Evolutionary conservation across 2,797 vertebrate species (phyloP).

Genomic region (Mallotus villosus): DNA sequence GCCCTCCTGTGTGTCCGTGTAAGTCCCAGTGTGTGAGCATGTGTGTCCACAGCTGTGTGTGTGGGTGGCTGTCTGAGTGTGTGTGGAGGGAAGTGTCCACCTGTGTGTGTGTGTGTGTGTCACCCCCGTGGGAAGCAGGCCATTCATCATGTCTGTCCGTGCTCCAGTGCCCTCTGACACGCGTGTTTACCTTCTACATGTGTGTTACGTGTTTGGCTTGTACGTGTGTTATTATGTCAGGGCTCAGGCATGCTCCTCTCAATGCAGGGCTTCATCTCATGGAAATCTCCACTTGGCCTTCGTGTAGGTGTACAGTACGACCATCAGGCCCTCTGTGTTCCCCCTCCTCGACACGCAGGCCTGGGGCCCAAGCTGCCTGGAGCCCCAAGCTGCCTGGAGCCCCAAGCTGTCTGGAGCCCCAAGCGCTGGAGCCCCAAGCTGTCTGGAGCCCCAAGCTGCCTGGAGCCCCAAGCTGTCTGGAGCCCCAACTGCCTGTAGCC

Average conservation of each 20-base stretch:
- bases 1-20: slow-evolving; percentile 1
- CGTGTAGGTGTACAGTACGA: slow-evolving; percentile 22
- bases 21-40: not conserved
- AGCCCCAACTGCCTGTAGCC: no score
- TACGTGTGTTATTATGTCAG: slow-evolving; percentile 71
- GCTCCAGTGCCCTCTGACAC: slow-evolving; percentile 72
- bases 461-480: no score
- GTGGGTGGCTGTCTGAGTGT: not conserved
- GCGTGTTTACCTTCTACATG: slow-evolving; percentile 71
- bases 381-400: no score
- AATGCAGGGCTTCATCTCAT: slow-evolving; percentile 62
- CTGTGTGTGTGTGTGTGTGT: slow-evolving; percentile 54
- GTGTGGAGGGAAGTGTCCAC: slow-evolving; percentile 14
- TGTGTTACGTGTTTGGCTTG: slow-evolving; percentile 54
- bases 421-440: no score
- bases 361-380: no score
- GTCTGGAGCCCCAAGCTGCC: no score
- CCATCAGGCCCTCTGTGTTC: not conserved
- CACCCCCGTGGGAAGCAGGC: slow-evolving; percentile 68
- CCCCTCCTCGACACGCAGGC: no score
- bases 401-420: no score
- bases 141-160: slow-evolving; percentile 79
- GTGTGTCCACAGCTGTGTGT: slow-evolving; percentile 49
- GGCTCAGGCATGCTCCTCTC: slow-evolving; percentile 53
- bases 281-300: slow-evolving; percentile 33